Evolutionary conservation across 2,113 vertebrate species (phyloP).

Genomic region (Grus americana): DNA sequence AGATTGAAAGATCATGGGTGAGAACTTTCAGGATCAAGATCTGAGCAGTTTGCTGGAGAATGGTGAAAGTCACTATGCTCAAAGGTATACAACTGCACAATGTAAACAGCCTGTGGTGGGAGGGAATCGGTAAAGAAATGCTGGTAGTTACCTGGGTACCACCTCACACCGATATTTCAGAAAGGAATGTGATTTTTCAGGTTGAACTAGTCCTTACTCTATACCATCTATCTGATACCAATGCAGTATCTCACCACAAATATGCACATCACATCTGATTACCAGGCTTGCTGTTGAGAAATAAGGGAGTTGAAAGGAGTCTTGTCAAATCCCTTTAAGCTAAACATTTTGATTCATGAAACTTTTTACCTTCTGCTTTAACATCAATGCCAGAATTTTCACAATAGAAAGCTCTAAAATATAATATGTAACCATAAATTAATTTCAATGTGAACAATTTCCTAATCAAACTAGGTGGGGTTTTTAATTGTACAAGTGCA

Average conservation of each 20-base stretch:
- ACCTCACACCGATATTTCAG: neutral
- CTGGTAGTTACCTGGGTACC: neutral
- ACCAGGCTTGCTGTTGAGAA: neutral
- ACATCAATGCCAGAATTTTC: neutral
- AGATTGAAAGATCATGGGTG: neutral
- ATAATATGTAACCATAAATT: neutral
- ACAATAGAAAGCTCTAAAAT: neutral
- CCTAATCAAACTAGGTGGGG: neutral
- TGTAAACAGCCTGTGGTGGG: neutral
- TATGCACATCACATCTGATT: neutral
- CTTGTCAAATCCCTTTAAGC: neutral
- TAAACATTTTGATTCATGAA: neutral
- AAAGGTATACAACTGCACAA: neutral
- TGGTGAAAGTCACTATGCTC: neutral
- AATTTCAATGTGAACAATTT: neutral
- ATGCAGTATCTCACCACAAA: neutral
- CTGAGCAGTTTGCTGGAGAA: neutral
- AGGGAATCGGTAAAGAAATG: neutral
- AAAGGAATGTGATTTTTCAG: constrained; percentile 56
- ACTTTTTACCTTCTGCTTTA: neutral
- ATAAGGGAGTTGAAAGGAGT: neutral
- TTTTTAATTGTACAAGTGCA: neutral
- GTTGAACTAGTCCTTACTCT: neutral
- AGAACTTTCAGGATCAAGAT: neutral
- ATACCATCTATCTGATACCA: neutral